Percentiles rank a stretch among this genome's conserved stretches.
Conservation (phyloP, 1,140 invertebrate genomes). For the Varroa destructor region DNA sequence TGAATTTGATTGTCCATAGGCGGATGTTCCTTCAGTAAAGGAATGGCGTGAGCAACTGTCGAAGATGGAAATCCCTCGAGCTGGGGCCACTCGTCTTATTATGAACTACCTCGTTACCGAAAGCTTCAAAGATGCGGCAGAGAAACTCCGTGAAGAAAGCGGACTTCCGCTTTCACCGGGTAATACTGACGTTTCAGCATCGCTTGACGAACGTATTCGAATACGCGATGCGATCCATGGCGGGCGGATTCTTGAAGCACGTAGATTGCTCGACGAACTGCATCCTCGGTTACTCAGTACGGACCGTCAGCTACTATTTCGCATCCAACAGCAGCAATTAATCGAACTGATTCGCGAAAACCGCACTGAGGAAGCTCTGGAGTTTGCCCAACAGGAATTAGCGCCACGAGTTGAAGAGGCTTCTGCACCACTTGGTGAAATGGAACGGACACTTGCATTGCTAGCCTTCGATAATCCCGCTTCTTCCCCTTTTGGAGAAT, state of each 20-base stretch:
- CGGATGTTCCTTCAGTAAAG: slow-evolving; percentile 34
- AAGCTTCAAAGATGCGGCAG: slow-evolving; percentile 92
- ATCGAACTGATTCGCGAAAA: slow-evolving; percentile 81
- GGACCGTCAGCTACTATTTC: slow-evolving; percentile 87
- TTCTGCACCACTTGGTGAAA: slow-evolving; percentile 47
- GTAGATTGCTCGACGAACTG: slow-evolving; percentile 76
- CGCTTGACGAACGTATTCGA: slow-evolving; percentile 78
- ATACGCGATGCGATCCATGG: slow-evolving; percentile 87
- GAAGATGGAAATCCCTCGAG: slow-evolving; percentile 64
- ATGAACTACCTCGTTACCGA: slow-evolving; percentile 96
- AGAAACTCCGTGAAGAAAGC: slow-evolving; percentile 89
- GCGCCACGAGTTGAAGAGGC: slow-evolving; percentile 78
- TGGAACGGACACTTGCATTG: slow-evolving; percentile 70
- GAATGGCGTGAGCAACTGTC: slow-evolving; percentile 60
- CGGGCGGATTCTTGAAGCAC: slow-evolving; percentile 82
- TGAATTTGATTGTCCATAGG: neutral
- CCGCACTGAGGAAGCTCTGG: slow-evolving; percentile 82
- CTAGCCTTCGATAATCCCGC: slow-evolving; percentile 92
- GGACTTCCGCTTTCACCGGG: slow-evolving; percentile 48
- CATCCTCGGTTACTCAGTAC: slow-evolving; percentile 89
- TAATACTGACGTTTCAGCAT: slow-evolving; percentile 2
- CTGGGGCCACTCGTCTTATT: slow-evolving; percentile 88
- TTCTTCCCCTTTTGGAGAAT: slow-evolving; percentile 81
- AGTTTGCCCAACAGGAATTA: slow-evolving; percentile 84
- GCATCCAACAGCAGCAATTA: slow-evolving; percentile 69